Conservation (phyloP, 2,113 vertebrate species). For the Ammodytes marinus region DNA sequence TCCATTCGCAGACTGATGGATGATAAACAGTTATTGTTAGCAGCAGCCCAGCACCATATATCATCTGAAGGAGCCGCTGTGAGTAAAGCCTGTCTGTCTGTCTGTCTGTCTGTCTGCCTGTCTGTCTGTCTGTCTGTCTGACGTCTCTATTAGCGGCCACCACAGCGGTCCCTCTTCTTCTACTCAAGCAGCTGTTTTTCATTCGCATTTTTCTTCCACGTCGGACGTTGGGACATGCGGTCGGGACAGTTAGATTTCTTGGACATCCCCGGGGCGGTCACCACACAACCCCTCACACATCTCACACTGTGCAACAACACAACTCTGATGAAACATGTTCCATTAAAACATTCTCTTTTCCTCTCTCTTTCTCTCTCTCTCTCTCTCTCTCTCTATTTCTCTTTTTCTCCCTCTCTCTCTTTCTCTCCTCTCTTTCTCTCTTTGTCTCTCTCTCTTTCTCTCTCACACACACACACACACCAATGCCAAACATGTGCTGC, state of each 20-base stretch:
- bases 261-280: constrained; percentile 37
- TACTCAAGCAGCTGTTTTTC: constrained; percentile 47
- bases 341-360: constrained; percentile 47
- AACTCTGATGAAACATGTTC: constrained; percentile 62
- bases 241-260: constrained; percentile 40
- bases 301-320: constrained; percentile 52
- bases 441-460: no score
- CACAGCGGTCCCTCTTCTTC: background rate
- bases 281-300: constrained; percentile 50
- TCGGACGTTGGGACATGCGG: constrained; percentile 4
- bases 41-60: background rate
- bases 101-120: no score
- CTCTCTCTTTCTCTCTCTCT: constrained; percentile 4
- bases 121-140: no score
- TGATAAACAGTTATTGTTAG: background rate
- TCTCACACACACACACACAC: background rate
- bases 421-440: no score
- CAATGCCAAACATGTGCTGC: constrained; percentile 79
- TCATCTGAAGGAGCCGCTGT: background rate
- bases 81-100: background rate
- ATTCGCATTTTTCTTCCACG: constrained; percentile 8
- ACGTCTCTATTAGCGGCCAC: no score
- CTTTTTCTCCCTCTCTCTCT: no score
- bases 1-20: background rate
- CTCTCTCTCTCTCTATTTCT: no score